phyloP scores from a whole-genome alignment of 2,888 invertebrate species.

The Epirrita christyi region DNA sequence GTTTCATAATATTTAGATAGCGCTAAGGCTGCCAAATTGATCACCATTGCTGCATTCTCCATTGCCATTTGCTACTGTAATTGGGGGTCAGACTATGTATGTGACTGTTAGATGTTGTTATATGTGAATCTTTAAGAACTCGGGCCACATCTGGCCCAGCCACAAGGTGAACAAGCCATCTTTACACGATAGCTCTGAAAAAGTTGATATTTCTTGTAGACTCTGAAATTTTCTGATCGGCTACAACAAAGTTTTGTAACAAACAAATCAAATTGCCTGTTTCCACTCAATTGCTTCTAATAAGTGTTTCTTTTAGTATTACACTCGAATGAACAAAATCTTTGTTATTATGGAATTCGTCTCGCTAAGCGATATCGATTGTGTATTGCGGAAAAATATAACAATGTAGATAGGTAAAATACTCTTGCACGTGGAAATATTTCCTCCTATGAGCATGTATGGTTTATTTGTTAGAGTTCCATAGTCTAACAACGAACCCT shows the following conservation, averaged over 20 bases:
- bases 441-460: conserved; percentile 9
- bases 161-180: too few relatives aligned
- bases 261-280: neutral
- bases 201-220: neutral
- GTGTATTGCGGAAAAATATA: conserved; percentile 8
- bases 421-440: neutral
- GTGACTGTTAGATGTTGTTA: too few relatives aligned
- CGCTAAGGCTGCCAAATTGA: too few relatives aligned
- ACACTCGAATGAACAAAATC: neutral
- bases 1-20: too few relatives aligned
- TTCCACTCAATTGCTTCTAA: neutral
- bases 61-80: too few relatives aligned
- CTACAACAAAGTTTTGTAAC: too few relatives aligned
- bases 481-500: too few relatives aligned
- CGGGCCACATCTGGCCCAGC: too few relatives aligned
- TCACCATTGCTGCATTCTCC: too few relatives aligned
- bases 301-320: neutral
- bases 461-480: neutral
- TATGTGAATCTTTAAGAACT: too few relatives aligned
- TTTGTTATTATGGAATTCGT: neutral
- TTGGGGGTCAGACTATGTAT: too few relatives aligned
- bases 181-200: neutral
- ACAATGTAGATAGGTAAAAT: neutral
- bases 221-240: neutral
- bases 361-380: conserved; percentile 6